Conservation (phyloP, 2,113 vertebrate species). For the Xenus cinereus region DNA sequence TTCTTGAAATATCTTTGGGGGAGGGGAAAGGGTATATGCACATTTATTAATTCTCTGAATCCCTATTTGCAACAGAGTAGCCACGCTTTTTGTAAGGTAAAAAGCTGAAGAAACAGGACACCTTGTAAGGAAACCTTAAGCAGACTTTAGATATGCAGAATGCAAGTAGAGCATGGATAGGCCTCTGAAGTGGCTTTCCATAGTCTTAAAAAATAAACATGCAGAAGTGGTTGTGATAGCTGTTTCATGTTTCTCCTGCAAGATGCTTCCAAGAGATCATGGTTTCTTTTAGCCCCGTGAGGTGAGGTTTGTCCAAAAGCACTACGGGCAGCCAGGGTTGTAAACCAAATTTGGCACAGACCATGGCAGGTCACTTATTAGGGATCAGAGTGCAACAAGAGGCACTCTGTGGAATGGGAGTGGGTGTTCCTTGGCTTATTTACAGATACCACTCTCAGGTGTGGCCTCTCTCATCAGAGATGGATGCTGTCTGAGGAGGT, state of each 20-base stretch:
- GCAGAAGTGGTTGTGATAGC: neutral
- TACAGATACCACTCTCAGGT: slow-evolving; percentile 54
- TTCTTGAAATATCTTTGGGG: neutral
- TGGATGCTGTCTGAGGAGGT: neutral
- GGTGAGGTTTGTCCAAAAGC: neutral
- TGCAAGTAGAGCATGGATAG: neutral
- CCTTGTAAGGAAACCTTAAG: neutral
- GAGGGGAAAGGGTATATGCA: neutral
- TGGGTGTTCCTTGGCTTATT: neutral
- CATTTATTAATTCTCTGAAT: neutral
- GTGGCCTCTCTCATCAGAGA: slow-evolving; percentile 36
- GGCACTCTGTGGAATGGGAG: neutral
- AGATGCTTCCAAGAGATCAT: neutral
- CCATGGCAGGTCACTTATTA: neutral
- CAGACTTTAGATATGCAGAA: neutral
- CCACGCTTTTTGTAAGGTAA: neutral
- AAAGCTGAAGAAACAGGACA: neutral
- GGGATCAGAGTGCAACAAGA: neutral
- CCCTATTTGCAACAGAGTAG: neutral
- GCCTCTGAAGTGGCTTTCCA: neutral
- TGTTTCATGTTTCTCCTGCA: neutral
- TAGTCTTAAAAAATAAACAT: neutral
- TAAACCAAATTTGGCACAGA: neutral
- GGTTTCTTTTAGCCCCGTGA: neutral
- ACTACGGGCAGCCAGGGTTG: neutral